phyloP scores from a whole-genome alignment of 2,888 invertebrate genomes.

The Andrena flavipes region DNA sequence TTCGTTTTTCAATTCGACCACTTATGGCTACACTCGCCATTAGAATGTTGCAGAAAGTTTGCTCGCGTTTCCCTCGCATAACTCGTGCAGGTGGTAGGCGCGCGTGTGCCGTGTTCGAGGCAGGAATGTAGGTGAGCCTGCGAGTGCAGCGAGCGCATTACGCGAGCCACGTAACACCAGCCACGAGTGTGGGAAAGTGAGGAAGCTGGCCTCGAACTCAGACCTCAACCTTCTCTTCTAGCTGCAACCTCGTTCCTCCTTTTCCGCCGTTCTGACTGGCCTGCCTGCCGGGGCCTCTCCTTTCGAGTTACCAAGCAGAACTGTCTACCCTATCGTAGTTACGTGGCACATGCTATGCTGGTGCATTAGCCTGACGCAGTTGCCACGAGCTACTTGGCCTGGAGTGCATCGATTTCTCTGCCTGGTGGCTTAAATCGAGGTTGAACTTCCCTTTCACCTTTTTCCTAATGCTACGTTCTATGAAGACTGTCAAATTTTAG shows the following conservation, averaged over 20 bases:
- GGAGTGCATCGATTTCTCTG: conserved; percentile 7
- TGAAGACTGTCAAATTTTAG: not conserved
- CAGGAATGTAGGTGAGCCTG: conserved; percentile 58
- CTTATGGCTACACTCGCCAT: too few relatives aligned
- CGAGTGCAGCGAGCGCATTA: conserved; percentile 55
- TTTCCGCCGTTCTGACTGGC: conserved; percentile 63
- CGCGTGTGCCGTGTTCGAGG: not conserved
- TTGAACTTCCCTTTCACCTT: not conserved
- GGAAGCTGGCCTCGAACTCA: conserved; percentile 83
- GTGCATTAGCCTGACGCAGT: conserved; percentile 6
- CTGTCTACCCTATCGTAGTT: conserved; percentile 38
- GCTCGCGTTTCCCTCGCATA: not conserved
- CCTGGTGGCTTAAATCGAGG: not conserved
- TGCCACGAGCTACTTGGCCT: not conserved
- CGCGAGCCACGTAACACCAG: conserved; percentile 67
- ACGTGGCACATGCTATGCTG: conserved; percentile 28
- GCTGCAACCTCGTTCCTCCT: conserved; percentile 58
- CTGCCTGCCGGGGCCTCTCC: conserved; percentile 48
- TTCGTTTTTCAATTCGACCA: too few relatives aligned
- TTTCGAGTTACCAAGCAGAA: conserved; percentile 47
- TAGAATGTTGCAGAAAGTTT: not conserved
- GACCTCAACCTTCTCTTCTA: conserved; percentile 82
- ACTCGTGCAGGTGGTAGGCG: conserved; percentile 9
- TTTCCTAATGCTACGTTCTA: not conserved
- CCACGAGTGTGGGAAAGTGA: conserved; percentile 82